Percentiles rank a stretch among this genome's conserved stretches.
phyloP scores from a whole-genome alignment of 2,113 vertebrate genomes.

The Pituophis catenifer region DNA sequence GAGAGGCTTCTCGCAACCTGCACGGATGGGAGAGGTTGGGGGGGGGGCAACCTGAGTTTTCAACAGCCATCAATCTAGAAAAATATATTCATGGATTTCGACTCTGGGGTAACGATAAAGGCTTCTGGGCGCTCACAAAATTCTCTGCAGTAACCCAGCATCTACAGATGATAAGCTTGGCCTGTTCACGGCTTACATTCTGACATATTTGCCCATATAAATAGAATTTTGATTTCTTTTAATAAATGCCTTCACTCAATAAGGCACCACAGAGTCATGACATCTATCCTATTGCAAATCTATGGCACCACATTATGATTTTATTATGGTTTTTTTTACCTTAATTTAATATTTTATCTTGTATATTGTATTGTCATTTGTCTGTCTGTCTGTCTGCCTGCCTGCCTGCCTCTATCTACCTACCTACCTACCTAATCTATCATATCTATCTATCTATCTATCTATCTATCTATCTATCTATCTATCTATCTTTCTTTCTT shows the following conservation, averaged over 20 bases:
- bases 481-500: not conserved
- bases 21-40: not conserved
- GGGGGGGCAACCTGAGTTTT: conserved; percentile 15
- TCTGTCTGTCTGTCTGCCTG: too few species aligned
- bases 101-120: not conserved
- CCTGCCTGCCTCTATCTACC: too few species aligned
- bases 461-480: not conserved
- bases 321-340: too few species aligned
- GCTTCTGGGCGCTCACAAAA: not conserved
- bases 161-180: conserved; percentile 39
- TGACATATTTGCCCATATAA: accelerated
- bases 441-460: not conserved
- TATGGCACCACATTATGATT: too few species aligned
- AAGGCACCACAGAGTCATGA: not conserved
- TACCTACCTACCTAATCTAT: not conserved
- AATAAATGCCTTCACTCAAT: not conserved
- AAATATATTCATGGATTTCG: conserved; percentile 60
- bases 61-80: conserved; percentile 60
- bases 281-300: too few species aligned
- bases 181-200: not conserved
- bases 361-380: too few species aligned
- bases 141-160: not conserved
- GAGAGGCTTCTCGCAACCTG: conserved; percentile 41
- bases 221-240: not conserved
- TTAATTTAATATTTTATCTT: too few species aligned